Evolutionary conservation across 1,140 invertebrate species (phyloP), one percentile per base, ranked within the genome.

Genomic region (Drosophila saltans): DNA sequence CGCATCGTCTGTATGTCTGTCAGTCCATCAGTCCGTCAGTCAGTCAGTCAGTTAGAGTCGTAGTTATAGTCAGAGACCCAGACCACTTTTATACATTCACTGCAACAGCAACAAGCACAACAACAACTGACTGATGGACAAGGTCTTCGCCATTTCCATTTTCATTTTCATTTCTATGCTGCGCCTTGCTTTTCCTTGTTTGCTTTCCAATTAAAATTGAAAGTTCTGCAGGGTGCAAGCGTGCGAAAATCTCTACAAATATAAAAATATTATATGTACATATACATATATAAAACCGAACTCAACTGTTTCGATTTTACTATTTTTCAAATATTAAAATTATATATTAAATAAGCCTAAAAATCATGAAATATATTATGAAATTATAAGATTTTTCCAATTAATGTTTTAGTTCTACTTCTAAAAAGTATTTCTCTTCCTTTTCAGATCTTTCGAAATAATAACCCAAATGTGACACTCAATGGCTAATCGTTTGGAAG

Each of bases 81-180:
- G 61, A 66, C 71, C 66, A 57, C 59, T 73, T 52, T 52, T 26
- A 10, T 62, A 74, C 83, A 81, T 86, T 86, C 83, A 86, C 76
- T 62, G 39, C 66, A 60, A 16, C 21, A 36, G 26, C 41, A 24
- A 40, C 28, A 55, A 7, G 6, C 43, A 21, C 6, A 48, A 16
- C 6, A 48, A 16, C 16, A 21, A 24, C 45, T 52, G 45, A 68
- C 60, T 78, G 81, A 85, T 57, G 75, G 70, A 78, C 82, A 84
- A 84, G 81, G 81, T 84, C 81, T 84, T 66, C 21, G 62, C 43
- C 41, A 63, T 67, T 65, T 66, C 26, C 60, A 65, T 81, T 69
- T 64, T 60, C 63, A 73, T 61, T 75, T 56, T 45, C 63, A 75
- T 63, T n/a, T 40, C 39, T 9, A 66, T 26, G 43, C 52, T 73